Evolutionary conservation across 2,888 invertebrate genomes (phyloP), one percentile per base, ranked within the genome.

Genomic region (Eupithecia subumbrata): DNA sequence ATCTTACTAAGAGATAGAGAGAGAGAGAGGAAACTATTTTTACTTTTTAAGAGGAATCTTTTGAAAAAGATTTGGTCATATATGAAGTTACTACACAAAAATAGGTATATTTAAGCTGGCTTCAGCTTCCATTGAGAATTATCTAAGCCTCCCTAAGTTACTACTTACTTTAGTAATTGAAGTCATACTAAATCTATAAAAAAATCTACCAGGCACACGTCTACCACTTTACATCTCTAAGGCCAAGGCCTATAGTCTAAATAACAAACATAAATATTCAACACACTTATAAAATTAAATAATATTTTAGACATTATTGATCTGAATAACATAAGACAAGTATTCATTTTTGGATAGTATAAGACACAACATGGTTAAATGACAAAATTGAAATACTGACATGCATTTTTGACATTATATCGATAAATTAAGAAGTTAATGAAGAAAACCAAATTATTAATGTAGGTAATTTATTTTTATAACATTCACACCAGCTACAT

Each of bases 141-240:
- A 64, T 34, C 64, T 18, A 34, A 64, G 18, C 18, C 5, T 12
- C 52, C 22, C 22, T 25, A 56, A 56, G 22, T 25, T 40, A 40
- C 40, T 25, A 14, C 60, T 14, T 60, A 60, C 25, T 25, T 25
- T 25, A 22, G 60, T 60, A 60, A 25, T 60, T 9, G 14, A 64
- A 64, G 18, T 25, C 25, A 3, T 64, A 34, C 64, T 34, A 25
- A 40, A 68, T 80, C 82, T 84, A 82, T 79, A 78, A 37, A 71
- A 76, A 67, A 77, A 52, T 40, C 78, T 80, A 77, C 37, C 89
- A 92, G 92, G 92, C 92, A 92, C 92, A 90, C 91, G 75, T 82
- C 91, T 92, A 93, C 87, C 87, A 91, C 91, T 83, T 88, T 86
- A 92, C 90, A 74, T 84, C 83, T 86, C 91, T 91, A 88, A 88